These are phyloP conservation scores for Euthynnus affinis DNA, from an alignment of 2,797 vertebrate genomes.

Conservation along the genomic window DNA sequence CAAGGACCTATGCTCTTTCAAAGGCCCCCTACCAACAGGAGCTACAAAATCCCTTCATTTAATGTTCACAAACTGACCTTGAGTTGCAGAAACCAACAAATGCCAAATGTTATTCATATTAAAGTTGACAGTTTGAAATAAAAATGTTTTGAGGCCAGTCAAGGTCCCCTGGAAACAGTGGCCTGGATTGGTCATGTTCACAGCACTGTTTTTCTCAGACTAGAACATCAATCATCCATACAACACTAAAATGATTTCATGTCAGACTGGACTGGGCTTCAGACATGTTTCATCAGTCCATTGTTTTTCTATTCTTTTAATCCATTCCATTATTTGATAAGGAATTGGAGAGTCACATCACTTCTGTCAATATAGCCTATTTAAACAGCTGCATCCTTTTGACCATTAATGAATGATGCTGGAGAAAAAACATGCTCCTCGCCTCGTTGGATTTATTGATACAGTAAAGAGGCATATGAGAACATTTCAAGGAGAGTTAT, in stretches of 20 bases:
- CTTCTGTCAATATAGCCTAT: constrained; percentile 42
- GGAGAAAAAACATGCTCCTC: constrained; percentile 37
- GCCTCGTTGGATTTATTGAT: constrained; percentile 48
- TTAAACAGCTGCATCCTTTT: constrained; percentile 43
- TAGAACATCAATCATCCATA: background rate
- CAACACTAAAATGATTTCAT: background rate
- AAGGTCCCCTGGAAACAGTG: background rate
- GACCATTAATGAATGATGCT: constrained; percentile 47
- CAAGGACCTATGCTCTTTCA: constrained; percentile 20
- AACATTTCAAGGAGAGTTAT: constrained; percentile 29
- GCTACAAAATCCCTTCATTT: background rate
- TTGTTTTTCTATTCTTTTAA: background rate
- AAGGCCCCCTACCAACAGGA: background rate
- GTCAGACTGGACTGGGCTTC: constrained; percentile 7
- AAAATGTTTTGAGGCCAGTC: background rate
- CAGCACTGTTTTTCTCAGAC: background rate
- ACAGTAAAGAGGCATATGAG: constrained; percentile 43
- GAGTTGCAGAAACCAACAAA: constrained; percentile 26
- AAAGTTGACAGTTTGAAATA: constrained; percentile 6
- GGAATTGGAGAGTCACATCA: constrained; percentile 40
- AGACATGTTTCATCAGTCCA: background rate
- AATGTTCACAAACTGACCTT: constrained; percentile 18
- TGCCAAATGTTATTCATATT: constrained; percentile 31
- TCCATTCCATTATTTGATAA: constrained; percentile 40
- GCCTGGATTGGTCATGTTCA: background rate